Evolutionary conservation across 2,797 vertebrate species (phyloP).

Genomic region (Phrynocephalus forsythii): DNA sequence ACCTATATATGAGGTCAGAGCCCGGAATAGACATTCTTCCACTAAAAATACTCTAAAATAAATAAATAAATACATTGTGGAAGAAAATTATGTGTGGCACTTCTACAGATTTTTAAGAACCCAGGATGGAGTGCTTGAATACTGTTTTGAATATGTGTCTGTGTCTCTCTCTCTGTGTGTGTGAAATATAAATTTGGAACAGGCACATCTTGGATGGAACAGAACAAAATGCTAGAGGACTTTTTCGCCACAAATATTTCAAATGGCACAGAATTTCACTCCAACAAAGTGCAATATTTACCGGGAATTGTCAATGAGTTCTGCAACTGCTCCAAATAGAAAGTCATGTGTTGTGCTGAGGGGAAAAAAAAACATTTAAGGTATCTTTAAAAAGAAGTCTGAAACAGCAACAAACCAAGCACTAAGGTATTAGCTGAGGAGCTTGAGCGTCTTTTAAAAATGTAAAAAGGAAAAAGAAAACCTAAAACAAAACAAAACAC

Average conservation of each 20-base stretch:
- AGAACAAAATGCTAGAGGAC: background rate
- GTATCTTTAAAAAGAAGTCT: background rate
- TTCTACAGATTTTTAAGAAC: background rate
- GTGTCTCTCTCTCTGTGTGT: too few relatives aligned
- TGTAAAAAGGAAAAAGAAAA: background rate
- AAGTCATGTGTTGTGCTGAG: conserved; percentile 63
- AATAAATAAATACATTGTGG: background rate
- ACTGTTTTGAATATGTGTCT: background rate
- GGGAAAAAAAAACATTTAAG: background rate
- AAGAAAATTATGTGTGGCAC: background rate
- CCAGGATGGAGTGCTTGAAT: background rate
- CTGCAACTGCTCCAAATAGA: conserved; percentile 65
- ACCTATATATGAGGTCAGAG: too few relatives aligned
- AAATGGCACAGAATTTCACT: background rate
- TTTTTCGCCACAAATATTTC: background rate
- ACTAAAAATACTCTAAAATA: too few relatives aligned
- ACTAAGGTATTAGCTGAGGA: background rate
- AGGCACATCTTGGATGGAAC: background rate
- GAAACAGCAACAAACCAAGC: background rate
- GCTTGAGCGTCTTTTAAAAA: background rate
- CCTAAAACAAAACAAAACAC: too few relatives aligned
- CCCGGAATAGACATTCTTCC: too few relatives aligned
- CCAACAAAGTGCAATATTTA: conserved; percentile 34
- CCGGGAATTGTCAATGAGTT: conserved; percentile 69
- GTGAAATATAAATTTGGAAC: background rate